A percentile compares a stretch with the other conserved stretches of the same genome.
These are phyloP conservation scores for Anguilla pacifica DNA, from an alignment of 2,797 vertebrate genomes.

Conservation along the genomic window DNA sequence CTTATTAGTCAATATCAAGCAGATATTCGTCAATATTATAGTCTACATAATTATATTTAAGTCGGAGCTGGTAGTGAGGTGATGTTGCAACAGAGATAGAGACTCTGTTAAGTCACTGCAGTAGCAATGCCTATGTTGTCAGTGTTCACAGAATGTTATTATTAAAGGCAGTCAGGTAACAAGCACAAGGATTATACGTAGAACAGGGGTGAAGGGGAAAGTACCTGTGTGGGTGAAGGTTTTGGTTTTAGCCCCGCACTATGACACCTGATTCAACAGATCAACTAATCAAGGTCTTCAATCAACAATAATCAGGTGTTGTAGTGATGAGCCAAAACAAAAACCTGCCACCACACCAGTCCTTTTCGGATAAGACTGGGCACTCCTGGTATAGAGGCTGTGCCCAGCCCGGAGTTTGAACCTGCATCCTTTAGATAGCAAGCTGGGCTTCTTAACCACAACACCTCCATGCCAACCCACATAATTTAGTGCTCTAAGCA, in stretches of 20 bases:
- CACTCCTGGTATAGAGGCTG: not conserved
- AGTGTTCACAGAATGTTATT: not conserved
- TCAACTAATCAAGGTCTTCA: no score
- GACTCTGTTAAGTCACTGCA: not conserved
- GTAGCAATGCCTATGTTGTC: not conserved
- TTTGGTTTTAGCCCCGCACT: no score
- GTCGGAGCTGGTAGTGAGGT: not conserved
- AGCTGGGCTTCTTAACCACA: not conserved
- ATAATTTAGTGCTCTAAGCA: not conserved
- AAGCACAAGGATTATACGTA: not conserved
- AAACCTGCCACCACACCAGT: not conserved
- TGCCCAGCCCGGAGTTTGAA: not conserved
- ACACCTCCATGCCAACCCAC: not conserved
- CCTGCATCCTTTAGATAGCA: not conserved
- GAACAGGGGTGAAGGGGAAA: no score
- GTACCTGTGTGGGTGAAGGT: no score
- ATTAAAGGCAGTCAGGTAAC: not conserved
- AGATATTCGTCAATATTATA: not conserved
- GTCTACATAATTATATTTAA: not conserved
- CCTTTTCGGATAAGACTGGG: not conserved
- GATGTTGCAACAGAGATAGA: not conserved
- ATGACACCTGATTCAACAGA: no score
- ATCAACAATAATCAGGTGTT: not conserved
- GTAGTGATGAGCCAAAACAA: not conserved
- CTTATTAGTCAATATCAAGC: not conserved